Base-by-base conservation (phyloP, 2,797 vertebrate genomes). In the Yasuhikotakia modesta region DNA sequence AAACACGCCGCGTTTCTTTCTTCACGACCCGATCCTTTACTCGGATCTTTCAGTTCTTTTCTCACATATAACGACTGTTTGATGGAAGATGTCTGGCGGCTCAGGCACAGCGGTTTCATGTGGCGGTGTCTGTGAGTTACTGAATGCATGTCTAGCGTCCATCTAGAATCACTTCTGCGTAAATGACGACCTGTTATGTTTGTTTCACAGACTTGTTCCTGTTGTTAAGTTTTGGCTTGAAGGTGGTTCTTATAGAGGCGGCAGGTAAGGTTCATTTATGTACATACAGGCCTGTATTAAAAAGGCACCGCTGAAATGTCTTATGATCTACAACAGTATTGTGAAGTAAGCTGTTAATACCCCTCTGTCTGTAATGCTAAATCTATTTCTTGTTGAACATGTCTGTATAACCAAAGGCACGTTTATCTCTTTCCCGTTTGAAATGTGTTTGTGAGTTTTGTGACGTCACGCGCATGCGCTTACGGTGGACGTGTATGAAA, bases 261-360 rank as follows among this genome's bases (percentile, higher is more conserved):
- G 32, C 65, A 2, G 74, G 74, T 76, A 69, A 76, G 53, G 58
- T 27, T 27, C 2, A 27, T 27, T 27, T 27, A 27, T 27, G 27
- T 27, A 27, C 27, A 27, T 27, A 4, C 27, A 27, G 27, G 27
- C 2, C 2, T 27, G 27, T 4, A 27, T 27, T 27, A 27, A 27
- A 27, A 27, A 27, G 2, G 27, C 27, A 27, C 27, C 4, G 27
- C 27, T 27, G 27, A n/a, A n/a, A n/a, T n/a, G n/a, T n/a, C 27
- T 27, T 4, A 27, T 27, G 27, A 27, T 27, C 27, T 27, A 27
- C 2, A 27, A 27, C 27, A 27, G 27, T 27, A 27, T 27, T 27
- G 27, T 27, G 27, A 27, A 2, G 27, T 27, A 27, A 27, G 2
- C 27, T 27, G 27, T 27, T 27, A 4, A 4, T 27, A 27, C 27